Base-by-base conservation (phyloP, 2,888 invertebrate genomes). In the Plusia festucae region DNA sequence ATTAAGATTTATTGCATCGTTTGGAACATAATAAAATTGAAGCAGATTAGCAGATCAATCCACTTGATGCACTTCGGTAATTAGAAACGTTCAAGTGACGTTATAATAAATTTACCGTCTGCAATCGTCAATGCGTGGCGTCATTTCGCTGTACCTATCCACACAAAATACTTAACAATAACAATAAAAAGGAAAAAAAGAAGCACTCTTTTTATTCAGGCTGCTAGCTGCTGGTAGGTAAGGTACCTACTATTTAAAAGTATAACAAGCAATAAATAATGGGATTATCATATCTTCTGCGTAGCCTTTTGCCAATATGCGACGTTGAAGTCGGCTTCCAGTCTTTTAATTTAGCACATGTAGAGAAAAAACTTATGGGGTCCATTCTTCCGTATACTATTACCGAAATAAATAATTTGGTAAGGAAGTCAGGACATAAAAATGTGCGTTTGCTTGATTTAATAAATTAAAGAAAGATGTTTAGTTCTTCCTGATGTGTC, bases 401-500 rank as follows among this genome's bases (percentile, higher is more conserved):
- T 4, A 40, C n/a, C n/a, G n/a, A 40, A 40, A 40, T 40, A 40
- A n/a, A n/a, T n/a, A 40, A 40, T n/a, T 40, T 40, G 40, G 40
- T n/a, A 40, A 40, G 40, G 40, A 40, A 40, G 40, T 40, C n/a
- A n/a, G n/a, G 15, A 13, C n/a, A 40, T 40, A 40, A 3, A 1
- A n/a, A 40, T n/a, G n/a, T 40, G 15, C 46, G 20, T 49, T 20
- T 49, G 20, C 18, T 18, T 18, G 30, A 63, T 30, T 30, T 65
- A 52, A 59, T 60, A 59, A 59, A 70, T 68, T 73, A 55, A 68
- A 72, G 69, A 76, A 78, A 63, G 70, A 72, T 62, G 63, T 72
- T 68, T 78, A 81, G 74, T 82, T 85, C 81, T 81, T 81, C 78
- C 77, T 83, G 79, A 52, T 78, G 75, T 85, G 82, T 81, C 80